Evolutionary conservation across 2,113 vertebrate species (phyloP).

Genomic region (Pipa parva): DNA sequence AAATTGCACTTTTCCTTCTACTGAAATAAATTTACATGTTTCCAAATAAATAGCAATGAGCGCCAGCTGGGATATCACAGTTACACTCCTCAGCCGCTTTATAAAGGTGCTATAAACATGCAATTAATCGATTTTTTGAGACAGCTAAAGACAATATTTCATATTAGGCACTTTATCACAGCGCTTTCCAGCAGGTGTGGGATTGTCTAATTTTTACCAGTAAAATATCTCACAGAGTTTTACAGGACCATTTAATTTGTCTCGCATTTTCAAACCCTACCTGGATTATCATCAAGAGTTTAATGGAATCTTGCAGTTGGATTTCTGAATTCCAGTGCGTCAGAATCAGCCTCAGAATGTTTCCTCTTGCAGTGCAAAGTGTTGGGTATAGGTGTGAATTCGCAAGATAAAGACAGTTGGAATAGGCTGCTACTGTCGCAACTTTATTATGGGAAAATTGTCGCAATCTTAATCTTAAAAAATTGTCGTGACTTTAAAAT

Average conservation of each 20-base stretch:
- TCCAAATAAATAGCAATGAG: neutral
- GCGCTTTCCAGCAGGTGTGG: constrained; percentile 8
- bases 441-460: too few species aligned
- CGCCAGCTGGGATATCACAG: constrained; percentile 8
- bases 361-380: too few species aligned
- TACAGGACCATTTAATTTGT: constrained; percentile 1
- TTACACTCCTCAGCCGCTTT: neutral
- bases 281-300: constrained; percentile 1
- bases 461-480: too few species aligned
- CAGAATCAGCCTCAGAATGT: too few species aligned
- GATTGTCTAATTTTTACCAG: constrained; percentile 1
- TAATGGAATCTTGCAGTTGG: neutral
- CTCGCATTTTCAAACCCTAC: neutral
- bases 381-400: too few species aligned
- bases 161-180: constrained; percentile 12
- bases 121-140: constrained; percentile 3
- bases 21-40: constrained; percentile 19
- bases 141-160: constrained; percentile 8
- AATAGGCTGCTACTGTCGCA: too few species aligned
- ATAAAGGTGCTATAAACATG: constrained; percentile 15
- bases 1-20: neutral
- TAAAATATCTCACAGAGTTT: constrained; percentile 9
- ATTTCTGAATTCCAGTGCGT: neutral
- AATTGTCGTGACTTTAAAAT: too few species aligned
- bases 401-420: too few species aligned